Base-by-base conservation (phyloP, 2,797 vertebrate species). In the Dallia pectoralis region DNA sequence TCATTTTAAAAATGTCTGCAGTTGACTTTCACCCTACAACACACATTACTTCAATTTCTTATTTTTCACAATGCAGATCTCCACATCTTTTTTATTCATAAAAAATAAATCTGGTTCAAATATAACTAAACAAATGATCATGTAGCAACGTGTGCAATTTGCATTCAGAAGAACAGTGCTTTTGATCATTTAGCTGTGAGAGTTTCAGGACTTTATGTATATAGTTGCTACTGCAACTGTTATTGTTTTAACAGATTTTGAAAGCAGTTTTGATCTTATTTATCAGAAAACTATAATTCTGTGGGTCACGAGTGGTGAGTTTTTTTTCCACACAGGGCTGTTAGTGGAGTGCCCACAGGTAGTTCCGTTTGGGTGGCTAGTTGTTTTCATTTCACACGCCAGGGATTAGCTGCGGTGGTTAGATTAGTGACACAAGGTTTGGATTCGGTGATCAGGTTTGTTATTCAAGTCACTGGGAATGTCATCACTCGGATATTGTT, bases 131-230 rank as follows among this genome's bases (percentile, higher is more conserved):
- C 71, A 69, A 77, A 73, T 47, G 75, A 19, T 62, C 53, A 77
- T 72, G 68, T 64, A 63, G 27, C 25, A 25, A 56, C 59, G 59
- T 47, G 40, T 36, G 18, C 53, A 70, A 74, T 76, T 83, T 61
- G 48, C 36, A 40, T 9, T 40, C 36, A 40, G 70, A 62, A 69
- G 48, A 74, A n/a, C n/a, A n/a, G 53, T 62, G 47, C 0, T 12
- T 74, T 63, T 79, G 64, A 75, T 75, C 75, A 36, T 27, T 49
- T n/a, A 7, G 47, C 12, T 61, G 25, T 33, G 56, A 15, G 22
- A 63, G 14, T 19, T 11, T 4, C 51, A 56, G 0, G 16, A 59
- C 16, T 70, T 30, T 33, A 19, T 70, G 18, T 2, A 53, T 15
- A 4, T 53, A n/a, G 5, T 15, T 53, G 51, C 16, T 53, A 19